A percentile compares a stretch with the other conserved stretches of the same genome.
Conservation (phyloP, 1,140 invertebrate species). For the Apolygus lucorum region DNA sequence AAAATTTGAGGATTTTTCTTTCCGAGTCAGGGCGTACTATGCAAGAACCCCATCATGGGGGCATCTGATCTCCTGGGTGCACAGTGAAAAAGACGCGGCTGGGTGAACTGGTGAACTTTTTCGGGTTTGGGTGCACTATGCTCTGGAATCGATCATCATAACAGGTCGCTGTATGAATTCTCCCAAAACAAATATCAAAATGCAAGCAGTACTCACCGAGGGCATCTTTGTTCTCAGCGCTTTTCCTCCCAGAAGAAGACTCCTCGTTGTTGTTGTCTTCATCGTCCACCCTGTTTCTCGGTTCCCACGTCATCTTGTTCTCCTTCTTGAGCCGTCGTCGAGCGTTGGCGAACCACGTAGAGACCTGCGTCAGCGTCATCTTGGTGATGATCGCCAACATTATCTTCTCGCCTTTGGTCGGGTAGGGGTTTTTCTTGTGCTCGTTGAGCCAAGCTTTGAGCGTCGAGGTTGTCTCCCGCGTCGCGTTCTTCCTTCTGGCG, state of each 20-base stretch:
- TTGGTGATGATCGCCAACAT: constrained; percentile 98
- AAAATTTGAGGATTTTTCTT: too few species aligned
- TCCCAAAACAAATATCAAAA: too few species aligned
- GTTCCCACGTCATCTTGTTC: constrained; percentile 99
- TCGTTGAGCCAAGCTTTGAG: constrained; percentile 97
- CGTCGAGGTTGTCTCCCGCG: constrained; percentile 91
- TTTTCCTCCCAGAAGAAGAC: constrained; percentile 66
- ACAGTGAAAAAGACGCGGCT: too few species aligned
- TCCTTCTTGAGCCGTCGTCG: constrained; percentile 93
- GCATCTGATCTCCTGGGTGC: too few species aligned
- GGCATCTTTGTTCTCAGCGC: constrained; percentile 70
- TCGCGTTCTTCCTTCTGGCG: constrained; percentile 90
- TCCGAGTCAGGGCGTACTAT: too few species aligned
- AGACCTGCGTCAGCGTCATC: constrained; percentile 97
- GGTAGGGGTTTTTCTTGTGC: constrained; percentile 98
- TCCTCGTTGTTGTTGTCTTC: constrained; percentile 80
- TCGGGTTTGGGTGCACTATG: too few species aligned
- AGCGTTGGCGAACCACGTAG: constrained; percentile 98
- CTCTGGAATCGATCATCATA: too few species aligned
- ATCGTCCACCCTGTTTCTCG: constrained; percentile 76
- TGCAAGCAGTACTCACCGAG: constrained; percentile 61
- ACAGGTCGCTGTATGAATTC: too few species aligned
- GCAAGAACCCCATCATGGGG: too few species aligned
- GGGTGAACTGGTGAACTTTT: too few species aligned
- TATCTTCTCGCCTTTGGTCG: constrained; percentile 97